Conservation (phyloP, 2,113 vertebrate species). For the Heterotilapia buettikoferi region DNA sequence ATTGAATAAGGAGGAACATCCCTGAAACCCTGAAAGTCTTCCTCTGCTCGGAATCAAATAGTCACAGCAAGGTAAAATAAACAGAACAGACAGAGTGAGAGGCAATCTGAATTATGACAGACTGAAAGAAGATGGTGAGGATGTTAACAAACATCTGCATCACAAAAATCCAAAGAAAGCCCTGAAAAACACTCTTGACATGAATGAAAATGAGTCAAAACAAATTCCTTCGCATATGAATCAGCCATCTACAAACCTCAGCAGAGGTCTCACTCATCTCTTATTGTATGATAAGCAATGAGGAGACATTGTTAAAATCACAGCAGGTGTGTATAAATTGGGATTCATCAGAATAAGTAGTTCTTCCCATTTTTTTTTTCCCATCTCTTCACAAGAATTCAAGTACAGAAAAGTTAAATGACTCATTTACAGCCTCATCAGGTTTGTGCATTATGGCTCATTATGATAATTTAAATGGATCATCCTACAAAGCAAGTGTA, state of each 20-base stretch:
- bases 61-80: conserved; percentile 31
- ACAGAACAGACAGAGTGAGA: not conserved
- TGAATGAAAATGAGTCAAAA: not conserved
- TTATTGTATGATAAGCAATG: not conserved
- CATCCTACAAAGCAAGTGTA: not conserved
- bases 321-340: not conserved
- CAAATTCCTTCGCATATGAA: not conserved
- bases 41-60: conserved; percentile 63
- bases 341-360: not conserved
- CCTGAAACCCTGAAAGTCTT: conserved; percentile 60
- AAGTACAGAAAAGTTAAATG: not conserved
- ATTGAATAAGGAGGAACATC: conserved; percentile 64
- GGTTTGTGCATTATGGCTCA: not conserved
- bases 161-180: not conserved
- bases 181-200: not conserved
- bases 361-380: not conserved
- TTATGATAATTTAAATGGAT: not conserved
- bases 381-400: not conserved
- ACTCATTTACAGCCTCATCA: conserved; percentile 6
- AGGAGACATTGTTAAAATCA: not conserved
- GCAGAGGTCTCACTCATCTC: not conserved
- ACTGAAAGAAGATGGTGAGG: not conserved
- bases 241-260: not conserved
- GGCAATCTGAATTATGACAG: conserved; percentile 6
- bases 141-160: conserved; percentile 20